Evolutionary conservation across 2,113 vertebrate genomes (phyloP).

Genomic region (Irena cyanogastra): DNA sequence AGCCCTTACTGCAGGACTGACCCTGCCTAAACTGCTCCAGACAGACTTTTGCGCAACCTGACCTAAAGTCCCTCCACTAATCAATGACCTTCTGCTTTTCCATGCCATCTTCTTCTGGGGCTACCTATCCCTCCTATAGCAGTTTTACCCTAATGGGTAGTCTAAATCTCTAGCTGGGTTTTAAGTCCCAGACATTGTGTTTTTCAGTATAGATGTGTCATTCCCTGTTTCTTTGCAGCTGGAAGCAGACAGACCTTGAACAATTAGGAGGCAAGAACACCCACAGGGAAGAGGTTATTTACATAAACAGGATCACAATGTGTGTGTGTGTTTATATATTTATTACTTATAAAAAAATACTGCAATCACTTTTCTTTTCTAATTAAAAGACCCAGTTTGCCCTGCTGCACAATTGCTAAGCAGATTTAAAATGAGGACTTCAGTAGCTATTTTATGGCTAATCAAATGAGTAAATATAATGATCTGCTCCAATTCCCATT

Average conservation of each 20-base stretch:
- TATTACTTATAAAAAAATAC: conserved; percentile 12
- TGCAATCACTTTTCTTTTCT: conserved; percentile 33
- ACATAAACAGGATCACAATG: conserved; percentile 47
- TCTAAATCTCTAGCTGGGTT: neutral
- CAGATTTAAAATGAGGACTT: conserved; percentile 58
- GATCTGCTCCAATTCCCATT: conserved; percentile 72
- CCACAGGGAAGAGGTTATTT: conserved; percentile 39
- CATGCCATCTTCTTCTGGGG: neutral
- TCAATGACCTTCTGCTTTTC: neutral
- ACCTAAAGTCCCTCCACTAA: neutral
- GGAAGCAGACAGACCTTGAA: conserved; percentile 15
- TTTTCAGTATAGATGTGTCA: neutral
- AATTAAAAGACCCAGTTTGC: conserved; percentile 63
- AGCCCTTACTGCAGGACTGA: neutral
- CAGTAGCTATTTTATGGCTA: conserved; percentile 64
- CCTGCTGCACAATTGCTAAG: conserved; percentile 60
- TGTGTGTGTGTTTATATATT: neutral
- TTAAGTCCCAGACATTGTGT: neutral
- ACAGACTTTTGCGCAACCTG: neutral
- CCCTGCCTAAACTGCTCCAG: neutral
- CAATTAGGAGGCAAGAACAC: conserved; percentile 28
- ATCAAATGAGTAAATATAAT: conserved; percentile 73
- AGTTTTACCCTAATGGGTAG: neutral
- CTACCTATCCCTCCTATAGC: neutral
- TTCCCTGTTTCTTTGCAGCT: neutral